Conservation (phyloP, 2,797 vertebrate species). For the Tokudaia muenninki region DNA sequence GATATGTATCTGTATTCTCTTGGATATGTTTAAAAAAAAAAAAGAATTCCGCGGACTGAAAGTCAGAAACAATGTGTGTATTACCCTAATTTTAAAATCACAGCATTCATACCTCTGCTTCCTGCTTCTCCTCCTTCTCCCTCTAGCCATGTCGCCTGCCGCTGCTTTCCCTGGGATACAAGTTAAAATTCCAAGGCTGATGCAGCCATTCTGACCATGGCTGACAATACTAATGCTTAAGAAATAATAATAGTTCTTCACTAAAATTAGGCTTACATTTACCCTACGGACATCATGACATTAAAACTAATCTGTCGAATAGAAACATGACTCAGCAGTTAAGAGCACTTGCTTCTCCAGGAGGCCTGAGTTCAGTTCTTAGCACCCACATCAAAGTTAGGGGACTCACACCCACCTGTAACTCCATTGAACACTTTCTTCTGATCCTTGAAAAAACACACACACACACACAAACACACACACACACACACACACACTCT, state of each 20-base stretch:
- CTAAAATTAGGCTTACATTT: slow-evolving; percentile 40
- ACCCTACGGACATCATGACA: background rate
- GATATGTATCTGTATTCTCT: slow-evolving; percentile 2
- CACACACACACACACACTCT: too few species aligned
- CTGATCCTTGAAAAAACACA: background rate
- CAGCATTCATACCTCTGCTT: background rate
- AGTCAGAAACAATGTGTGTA: background rate
- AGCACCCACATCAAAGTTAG: background rate
- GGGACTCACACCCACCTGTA: background rate
- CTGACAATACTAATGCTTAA: background rate
- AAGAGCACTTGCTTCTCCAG: background rate
- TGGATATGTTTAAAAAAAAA: background rate
- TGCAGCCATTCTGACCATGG: background rate
- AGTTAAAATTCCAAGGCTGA: background rate
- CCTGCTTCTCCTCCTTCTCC: background rate
- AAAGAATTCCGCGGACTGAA: background rate
- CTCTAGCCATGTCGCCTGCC: background rate
- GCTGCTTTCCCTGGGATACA: background rate
- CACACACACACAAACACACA: background rate
- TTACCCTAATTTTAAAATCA: slow-evolving; percentile 26
- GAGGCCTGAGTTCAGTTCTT: background rate
- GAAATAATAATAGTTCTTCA: slow-evolving; percentile 3
- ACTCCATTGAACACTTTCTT: background rate
- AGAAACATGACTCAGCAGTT: background rate
- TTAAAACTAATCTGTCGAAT: background rate